Evolutionary conservation across 2,113 vertebrate genomes (phyloP).

Genomic region (Glareola pratincola): DNA sequence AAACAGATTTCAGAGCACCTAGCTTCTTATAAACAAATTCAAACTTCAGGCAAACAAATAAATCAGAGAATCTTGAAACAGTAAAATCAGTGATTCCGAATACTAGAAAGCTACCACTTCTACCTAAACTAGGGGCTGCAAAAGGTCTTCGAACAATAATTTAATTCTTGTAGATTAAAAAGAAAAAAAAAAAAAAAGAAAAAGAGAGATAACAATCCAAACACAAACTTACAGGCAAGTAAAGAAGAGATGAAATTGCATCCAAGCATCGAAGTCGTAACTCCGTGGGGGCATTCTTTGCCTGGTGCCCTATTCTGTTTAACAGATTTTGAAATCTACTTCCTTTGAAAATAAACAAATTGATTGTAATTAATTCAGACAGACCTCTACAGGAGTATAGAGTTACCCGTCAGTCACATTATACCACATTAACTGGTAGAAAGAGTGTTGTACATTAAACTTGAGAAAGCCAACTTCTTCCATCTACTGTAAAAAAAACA

Average conservation of each 20-base stretch:
- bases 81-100: background rate
- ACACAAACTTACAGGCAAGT: slow-evolving; percentile 78
- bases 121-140: background rate
- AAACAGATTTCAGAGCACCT: background rate
- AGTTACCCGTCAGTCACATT: background rate
- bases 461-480: background rate
- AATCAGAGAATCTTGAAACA: background rate
- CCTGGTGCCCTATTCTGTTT: slow-evolving; percentile 80
- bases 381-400: background rate
- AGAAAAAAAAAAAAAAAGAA: no score
- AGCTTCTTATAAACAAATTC: background rate
- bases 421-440: background rate
- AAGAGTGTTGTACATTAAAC: background rate
- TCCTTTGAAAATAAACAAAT: slow-evolving; percentile 64
- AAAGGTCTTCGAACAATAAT: background rate
- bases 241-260: slow-evolving; percentile 85
- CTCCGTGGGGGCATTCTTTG: slow-evolving; percentile 81
- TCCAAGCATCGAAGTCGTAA: slow-evolving; percentile 89
- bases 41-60: background rate
- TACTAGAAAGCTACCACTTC: background rate
- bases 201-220: background rate
- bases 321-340: slow-evolving; percentile 81
- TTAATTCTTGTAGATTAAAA: background rate
- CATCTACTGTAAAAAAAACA: background rate
- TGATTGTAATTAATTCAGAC: background rate